Base-by-base conservation (phyloP, 2,888 invertebrate genomes). In the Microplitis deprimator region DNA sequence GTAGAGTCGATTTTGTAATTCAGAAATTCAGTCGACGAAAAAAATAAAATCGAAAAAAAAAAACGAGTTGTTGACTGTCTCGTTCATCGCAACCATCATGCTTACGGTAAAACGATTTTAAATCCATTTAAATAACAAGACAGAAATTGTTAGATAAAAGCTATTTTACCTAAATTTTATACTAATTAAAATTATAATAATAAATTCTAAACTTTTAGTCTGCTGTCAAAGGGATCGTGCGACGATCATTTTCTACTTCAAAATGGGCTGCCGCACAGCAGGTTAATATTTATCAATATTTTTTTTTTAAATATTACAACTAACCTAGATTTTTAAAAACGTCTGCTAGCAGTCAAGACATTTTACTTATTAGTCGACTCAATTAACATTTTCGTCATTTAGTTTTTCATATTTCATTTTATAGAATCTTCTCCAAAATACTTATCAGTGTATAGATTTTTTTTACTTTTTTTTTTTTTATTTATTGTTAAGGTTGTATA, bases 171-270 rank as follows among this genome's bases (percentile, higher is more conserved):
- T 29, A 29, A 29, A 29, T 29, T 59, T 17, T 10, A 17, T 67
- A 50, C 1, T 40, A 67, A 60, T 16, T 17, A 3, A 13, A 20
- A 38, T n/a, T 67, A 60, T 68, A 60, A 39, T 74, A 64, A 59
- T 41, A 79, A 77, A 38, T 68, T 75, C 1, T 29, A 78, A 68
- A 70, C 82, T 88, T 86, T 68, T 82, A 89, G 89, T 86, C 85
- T 68, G 84, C 85, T 10, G 83, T 84, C 67, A 86, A 84, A 75
- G 85, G 83, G 77, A 80, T 87, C 65, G 83, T 80, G 29, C 86
- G 86, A 75, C 89, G 89, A 38, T 86, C 88, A 60, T 89, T 89
- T 77, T 89, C 89, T 67, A 89, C 89, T 39, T 87, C 89, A 75
- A 88, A 84, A 89, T 89, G 88, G 84, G 83, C 83, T 59, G 83